Percentiles rank a stretch among this genome's conserved stretches.
Evolutionary conservation across 2,113 vertebrate species (phyloP).

Genomic region (Bagarius yarrelli): DNA sequence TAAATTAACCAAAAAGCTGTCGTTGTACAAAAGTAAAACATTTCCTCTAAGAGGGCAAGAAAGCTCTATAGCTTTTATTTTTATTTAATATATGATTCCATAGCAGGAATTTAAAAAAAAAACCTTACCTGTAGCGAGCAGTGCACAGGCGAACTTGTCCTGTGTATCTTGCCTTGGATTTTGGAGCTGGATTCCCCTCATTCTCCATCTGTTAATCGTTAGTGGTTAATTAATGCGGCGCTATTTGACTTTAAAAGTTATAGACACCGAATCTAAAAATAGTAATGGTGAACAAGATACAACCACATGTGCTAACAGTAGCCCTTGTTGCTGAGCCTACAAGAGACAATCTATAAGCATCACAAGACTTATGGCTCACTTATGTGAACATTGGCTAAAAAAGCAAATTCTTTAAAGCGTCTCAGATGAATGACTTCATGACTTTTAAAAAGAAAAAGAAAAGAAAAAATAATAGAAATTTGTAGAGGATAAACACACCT

Average conservation of each 20-base stretch:
- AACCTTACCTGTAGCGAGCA: conserved; percentile 89
- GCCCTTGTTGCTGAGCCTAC: neutral
- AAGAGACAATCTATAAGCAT: neutral
- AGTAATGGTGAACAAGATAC: neutral
- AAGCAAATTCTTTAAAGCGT: neutral
- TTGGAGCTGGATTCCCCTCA: conserved; percentile 79
- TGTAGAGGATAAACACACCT: conserved; percentile 64
- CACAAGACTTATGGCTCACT: neutral
- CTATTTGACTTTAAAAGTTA: neutral
- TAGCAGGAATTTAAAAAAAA: neutral
- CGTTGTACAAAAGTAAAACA: neutral
- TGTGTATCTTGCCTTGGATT: conserved; percentile 88
- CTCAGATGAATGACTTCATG: neutral
- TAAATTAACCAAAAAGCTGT: neutral
- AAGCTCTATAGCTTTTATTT: too few species aligned
- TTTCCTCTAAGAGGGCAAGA: too few species aligned
- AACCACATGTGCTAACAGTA: neutral
- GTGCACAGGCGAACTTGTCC: conserved; percentile 95
- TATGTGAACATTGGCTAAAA: neutral
- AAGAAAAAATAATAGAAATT: neutral
- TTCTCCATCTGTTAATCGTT: conserved; percentile 82
- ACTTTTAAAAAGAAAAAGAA: neutral
- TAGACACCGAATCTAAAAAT: neutral
- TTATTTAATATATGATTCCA: neutral
- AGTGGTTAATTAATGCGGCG: neutral